Evolutionary conservation across 2,113 vertebrate genomes (phyloP).

Genomic region (Lepisosteus oculatus): DNA sequence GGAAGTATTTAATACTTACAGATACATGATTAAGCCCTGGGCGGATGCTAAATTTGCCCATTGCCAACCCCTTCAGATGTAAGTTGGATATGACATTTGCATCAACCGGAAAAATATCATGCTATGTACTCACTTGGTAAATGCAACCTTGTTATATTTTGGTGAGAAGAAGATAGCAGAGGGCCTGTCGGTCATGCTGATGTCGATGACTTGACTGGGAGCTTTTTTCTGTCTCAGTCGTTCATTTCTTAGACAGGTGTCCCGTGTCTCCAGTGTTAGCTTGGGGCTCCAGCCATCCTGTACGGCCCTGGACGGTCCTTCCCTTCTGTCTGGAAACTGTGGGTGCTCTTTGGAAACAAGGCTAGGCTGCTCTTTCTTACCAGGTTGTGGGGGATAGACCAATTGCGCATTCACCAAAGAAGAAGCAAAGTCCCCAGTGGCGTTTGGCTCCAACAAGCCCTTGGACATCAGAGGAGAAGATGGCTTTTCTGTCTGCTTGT

Average conservation of each 20-base stretch:
- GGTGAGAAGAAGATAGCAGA: slow-evolving; percentile 82
- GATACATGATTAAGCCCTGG: too few species aligned
- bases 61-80: too few species aligned
- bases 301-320: slow-evolving; percentile 24
- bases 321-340: slow-evolving; percentile 54
- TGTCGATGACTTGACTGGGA: slow-evolving; percentile 47
- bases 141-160: slow-evolving; percentile 67
- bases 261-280: slow-evolving; percentile 62
- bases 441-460: slow-evolving; percentile 51
- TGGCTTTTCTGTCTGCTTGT: slow-evolving; percentile 40
- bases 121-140: slow-evolving; percentile 72
- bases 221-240: slow-evolving; percentile 51
- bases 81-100: too few species aligned
- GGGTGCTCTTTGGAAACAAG: slow-evolving; percentile 55
- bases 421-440: slow-evolving; percentile 18
- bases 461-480: slow-evolving; percentile 51
- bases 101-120: too few species aligned
- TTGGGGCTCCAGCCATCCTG: slow-evolving; percentile 69
- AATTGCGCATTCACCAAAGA: slow-evolving; percentile 24
- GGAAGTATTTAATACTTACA: background rate
- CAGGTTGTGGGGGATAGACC: slow-evolving; percentile 44
- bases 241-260: slow-evolving; percentile 51
- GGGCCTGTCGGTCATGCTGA: slow-evolving; percentile 54
- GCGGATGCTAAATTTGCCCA: too few species aligned
- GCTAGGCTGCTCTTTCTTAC: slow-evolving; percentile 46